Conservation (phyloP, 2,888 invertebrate species). For the Alloplasta piceator region DNA sequence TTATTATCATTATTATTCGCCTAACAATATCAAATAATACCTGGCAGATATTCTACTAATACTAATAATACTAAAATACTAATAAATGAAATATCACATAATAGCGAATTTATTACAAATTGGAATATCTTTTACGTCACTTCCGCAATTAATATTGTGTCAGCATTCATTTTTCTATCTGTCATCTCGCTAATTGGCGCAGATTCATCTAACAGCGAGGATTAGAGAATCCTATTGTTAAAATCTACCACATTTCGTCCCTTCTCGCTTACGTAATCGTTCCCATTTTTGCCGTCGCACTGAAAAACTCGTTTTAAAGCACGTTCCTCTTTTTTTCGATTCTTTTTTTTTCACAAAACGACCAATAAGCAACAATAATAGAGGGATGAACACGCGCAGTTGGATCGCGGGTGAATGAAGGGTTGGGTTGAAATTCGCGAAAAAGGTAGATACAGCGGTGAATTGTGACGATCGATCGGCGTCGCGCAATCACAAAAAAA, state of each 20-base stretch:
- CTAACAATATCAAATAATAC: too few species aligned
- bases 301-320: not conserved
- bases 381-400: constrained; percentile 3
- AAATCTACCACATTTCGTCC: not conserved
- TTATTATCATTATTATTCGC: too few species aligned
- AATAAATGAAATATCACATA: too few species aligned
- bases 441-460: not conserved
- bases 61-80: too few species aligned
- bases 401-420: not conserved
- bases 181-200: too few species aligned
- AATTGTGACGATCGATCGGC: constrained; percentile 50
- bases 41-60: too few species aligned
- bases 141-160: too few species aligned
- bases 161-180: too few species aligned
- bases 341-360: not conserved
- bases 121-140: too few species aligned
- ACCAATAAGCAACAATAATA: constrained; percentile 13
- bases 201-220: too few species aligned
- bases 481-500: constrained; percentile 22
- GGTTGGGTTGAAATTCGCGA: not conserved
- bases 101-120: too few species aligned
- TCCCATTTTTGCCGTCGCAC: too few species aligned
- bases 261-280: not conserved
- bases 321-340: constrained; percentile 6
- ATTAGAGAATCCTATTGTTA: not conserved